Conservation (phyloP, 2,113 vertebrate genomes). For the Spheniscus mendiculus region DNA sequence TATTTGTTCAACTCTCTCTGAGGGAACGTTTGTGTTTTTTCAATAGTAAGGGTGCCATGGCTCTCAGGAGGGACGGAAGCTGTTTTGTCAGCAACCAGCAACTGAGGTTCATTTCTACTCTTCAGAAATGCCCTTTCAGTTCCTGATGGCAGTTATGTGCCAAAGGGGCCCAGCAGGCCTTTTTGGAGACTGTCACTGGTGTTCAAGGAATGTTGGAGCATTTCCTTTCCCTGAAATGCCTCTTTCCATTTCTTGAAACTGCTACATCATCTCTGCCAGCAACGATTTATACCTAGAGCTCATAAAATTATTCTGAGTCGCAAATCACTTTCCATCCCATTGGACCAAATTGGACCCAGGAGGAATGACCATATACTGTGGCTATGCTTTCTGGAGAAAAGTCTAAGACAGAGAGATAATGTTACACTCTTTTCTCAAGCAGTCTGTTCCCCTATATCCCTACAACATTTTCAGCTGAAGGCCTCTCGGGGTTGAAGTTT, state of each 20-base stretch:
- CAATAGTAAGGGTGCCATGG: background rate
- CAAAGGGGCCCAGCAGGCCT: background rate
- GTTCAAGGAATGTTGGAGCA: background rate
- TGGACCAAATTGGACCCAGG: background rate
- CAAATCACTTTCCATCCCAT: background rate
- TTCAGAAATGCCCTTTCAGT: slow-evolving; percentile 13
- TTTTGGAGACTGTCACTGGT: background rate
- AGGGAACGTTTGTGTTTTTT: background rate
- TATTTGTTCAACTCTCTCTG: background rate
- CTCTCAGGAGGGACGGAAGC: slow-evolving; percentile 6
- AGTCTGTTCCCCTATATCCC: background rate
- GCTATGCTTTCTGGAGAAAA: background rate
- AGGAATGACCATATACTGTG: background rate
- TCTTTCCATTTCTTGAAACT: background rate
- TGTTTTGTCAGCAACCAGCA: background rate
- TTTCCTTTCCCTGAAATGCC: background rate
- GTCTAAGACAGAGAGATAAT: background rate
- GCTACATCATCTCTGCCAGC: background rate
- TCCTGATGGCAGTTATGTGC: background rate
- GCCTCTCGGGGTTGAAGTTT: background rate
- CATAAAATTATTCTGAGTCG: background rate
- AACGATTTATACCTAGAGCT: background rate
- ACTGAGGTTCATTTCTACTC: background rate
- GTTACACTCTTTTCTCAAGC: background rate
- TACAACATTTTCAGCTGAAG: background rate